These are phyloP conservation scores for Geococcyx californianus DNA, from an alignment of 2,113 vertebrate species.

Conservation along the genomic window DNA sequence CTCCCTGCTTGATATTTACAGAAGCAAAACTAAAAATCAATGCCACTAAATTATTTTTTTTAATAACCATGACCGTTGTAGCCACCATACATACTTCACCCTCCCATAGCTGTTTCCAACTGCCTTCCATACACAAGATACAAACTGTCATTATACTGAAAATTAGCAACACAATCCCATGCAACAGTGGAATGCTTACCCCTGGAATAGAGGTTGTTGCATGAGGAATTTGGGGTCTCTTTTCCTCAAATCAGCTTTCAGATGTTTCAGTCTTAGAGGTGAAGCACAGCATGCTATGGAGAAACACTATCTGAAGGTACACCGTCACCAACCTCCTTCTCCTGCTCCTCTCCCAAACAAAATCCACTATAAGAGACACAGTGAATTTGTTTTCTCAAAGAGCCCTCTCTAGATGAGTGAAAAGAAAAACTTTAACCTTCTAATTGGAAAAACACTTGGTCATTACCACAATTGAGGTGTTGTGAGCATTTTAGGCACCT, in stretches of 20 bases:
- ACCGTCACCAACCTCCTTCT: background rate
- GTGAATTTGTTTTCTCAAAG: background rate
- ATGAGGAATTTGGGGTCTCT: background rate
- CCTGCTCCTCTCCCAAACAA: background rate
- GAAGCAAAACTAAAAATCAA: background rate
- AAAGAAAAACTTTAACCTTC: background rate
- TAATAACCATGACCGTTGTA: background rate
- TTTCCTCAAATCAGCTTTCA: background rate
- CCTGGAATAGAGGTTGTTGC: background rate
- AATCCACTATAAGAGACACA: background rate
- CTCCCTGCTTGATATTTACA: background rate
- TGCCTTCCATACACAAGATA: fast-evolving
- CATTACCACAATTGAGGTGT: fast-evolving
- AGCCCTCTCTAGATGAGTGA: fast-evolving
- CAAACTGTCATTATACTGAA: background rate
- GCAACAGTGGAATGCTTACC: fast-evolving
- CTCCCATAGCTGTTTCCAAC: background rate
- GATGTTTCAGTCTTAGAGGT: background rate
- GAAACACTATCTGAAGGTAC: background rate
- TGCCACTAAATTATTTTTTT: background rate
- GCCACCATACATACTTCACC: background rate
- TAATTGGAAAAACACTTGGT: background rate
- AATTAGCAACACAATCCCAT: background rate
- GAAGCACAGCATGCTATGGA: background rate
- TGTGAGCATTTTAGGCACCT: background rate